Evolutionary conservation across 1,140 invertebrate genomes (phyloP), one percentile per base, ranked within the genome.

Genomic region (Euura saliciscinereae): DNA sequence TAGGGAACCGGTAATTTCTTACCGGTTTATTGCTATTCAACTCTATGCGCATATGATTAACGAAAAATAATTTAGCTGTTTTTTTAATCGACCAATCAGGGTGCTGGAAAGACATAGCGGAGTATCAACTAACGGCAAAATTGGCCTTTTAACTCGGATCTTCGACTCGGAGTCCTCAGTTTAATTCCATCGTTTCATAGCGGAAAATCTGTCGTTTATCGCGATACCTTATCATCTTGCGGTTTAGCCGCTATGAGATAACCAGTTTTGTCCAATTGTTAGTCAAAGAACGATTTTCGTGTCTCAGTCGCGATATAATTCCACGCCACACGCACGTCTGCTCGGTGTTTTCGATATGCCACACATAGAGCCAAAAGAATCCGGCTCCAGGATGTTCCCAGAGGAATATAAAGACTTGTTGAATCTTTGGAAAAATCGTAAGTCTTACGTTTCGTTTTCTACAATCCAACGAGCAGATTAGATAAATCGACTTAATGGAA

Each of bases 391-490:
- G 66, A 80, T 73, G 75, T 65, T 76, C 43, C 73, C 78, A 42
- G 78, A 71, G 45, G 73, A 68, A 71, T 81, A 80, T 67, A 76
- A 78, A 71, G 73, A 78, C 68, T 68, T 81, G 66, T 76, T 81
- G 43, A 74, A 78, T 44, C 67, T 77, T 7, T 81, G 80, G 80
- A 74, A 80, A 75, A 76, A 76, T 80, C 80, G 80, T 81, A 72
- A 81, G 80, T 81, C 28, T 28, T 28, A 28, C 28, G 28, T 28
- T 28, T 28, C 28, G 28, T 28, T 28, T 28, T 28, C 28, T 28
- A 28, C 28, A 28, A 28, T 28, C 28, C 28, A 28, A 28, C 28
- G 28, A 28, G 28, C 28, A 28, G 28, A 28, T 28, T 28, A 28
- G 28, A 28, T 28, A 28, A 28, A 28, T 28, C 28, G 28, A 28